These are phyloP conservation scores for Loriculus beryllinus DNA, from an alignment of 2,797 vertebrate genomes.

Conservation along the genomic window DNA sequence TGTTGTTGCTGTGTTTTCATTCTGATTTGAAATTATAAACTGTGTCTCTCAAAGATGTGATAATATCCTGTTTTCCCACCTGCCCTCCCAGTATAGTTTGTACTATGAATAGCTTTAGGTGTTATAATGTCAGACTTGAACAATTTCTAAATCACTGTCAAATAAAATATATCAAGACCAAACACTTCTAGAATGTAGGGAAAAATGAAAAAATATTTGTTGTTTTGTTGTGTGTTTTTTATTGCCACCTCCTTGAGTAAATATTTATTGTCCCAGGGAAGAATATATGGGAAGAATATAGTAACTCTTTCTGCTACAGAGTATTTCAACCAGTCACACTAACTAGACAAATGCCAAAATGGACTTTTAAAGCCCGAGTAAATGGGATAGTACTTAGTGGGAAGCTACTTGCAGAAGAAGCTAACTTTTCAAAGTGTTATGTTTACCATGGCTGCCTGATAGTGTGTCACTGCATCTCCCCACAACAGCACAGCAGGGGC, in stretches of 20 bases:
- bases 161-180: background rate
- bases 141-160: background rate
- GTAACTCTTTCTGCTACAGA: background rate
- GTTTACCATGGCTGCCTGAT: background rate
- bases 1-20: background rate
- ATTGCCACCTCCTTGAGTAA: background rate
- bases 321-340: background rate
- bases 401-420: background rate
- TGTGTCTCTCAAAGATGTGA: background rate
- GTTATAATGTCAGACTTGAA: background rate
- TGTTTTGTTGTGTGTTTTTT: background rate
- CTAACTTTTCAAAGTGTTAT: background rate
- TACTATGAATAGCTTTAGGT: background rate
- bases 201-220: background rate
- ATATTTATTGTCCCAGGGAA: background rate
- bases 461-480: background rate
- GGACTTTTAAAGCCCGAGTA: background rate
- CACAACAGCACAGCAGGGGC: rapidly evolving
- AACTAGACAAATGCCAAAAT: background rate
- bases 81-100: background rate
- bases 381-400: background rate
- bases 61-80: background rate
- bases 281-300: background rate
- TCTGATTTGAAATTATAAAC: background rate
- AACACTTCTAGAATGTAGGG: background rate